phyloP scores from a whole-genome alignment of 2,797 vertebrate genomes.

The Labroides dimidiatus region DNA sequence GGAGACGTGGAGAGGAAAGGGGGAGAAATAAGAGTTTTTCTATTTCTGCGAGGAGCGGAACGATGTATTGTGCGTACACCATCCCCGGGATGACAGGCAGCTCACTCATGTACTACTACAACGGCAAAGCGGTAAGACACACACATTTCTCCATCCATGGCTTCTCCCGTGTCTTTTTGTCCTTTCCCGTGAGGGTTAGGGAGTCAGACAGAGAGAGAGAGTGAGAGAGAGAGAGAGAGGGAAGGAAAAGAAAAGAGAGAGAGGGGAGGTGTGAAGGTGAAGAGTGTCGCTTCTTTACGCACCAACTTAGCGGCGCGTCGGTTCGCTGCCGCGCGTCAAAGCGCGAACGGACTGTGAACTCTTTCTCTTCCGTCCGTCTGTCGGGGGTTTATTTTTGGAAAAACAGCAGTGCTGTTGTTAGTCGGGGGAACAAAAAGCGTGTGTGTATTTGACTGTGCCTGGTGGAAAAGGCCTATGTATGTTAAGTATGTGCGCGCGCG shows the following conservation, averaged over 20 bases:
- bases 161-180: background rate
- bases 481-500: background rate
- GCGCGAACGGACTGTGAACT: conserved; percentile 42
- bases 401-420: conserved; percentile 26
- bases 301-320: conserved; percentile 38
- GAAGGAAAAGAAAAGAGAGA: conserved; percentile 4
- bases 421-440: background rate
- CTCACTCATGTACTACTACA: conserved; percentile 97
- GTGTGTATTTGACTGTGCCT: conserved; percentile 1
- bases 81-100: conserved; percentile 95
- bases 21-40: conserved; percentile 51
- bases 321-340: conserved; percentile 44
- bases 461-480: background rate
- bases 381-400: conserved; percentile 25
- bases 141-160: conserved; percentile 21
- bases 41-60: conserved; percentile 71
- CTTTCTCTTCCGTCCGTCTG: conserved; percentile 13
- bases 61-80: conserved; percentile 96
- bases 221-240: background rate
- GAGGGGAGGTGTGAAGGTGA: conserved; percentile 66
- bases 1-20: conserved; percentile 38
- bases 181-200: conserved; percentile 26
- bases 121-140: conserved; percentile 94
- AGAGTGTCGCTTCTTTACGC: conserved; percentile 53
- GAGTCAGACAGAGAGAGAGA: conserved; percentile 33